Conservation (phyloP, 2,797 vertebrate genomes). For the Alfaro cultratus region DNA sequence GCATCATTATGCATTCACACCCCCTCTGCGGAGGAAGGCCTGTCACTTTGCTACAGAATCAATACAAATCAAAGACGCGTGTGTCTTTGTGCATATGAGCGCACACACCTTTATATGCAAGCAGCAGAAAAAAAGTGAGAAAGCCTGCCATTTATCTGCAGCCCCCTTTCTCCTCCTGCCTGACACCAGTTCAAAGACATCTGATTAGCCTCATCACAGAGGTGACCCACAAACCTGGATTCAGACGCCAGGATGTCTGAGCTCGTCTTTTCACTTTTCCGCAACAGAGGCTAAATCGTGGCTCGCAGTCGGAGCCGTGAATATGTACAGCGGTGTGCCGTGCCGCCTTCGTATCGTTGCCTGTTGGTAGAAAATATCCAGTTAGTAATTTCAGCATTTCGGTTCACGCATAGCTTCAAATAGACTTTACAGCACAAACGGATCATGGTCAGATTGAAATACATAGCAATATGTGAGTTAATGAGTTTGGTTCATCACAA, state of each 20-base stretch:
- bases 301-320: background rate
- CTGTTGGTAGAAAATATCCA: background rate
- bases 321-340: background rate
- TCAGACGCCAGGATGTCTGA: background rate
- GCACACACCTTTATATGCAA: background rate
- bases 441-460: background rate
- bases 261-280: background rate
- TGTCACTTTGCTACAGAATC: slow-evolving; percentile 65
- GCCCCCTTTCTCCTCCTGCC: slow-evolving; percentile 1
- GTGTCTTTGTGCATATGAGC: slow-evolving; percentile 5
- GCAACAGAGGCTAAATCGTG: background rate
- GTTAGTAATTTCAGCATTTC: background rate
- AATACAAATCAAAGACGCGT: slow-evolving; percentile 66
- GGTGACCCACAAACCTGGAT: slow-evolving; percentile 59
- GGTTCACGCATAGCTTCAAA: background rate
- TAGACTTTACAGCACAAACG: background rate
- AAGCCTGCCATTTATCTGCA: slow-evolving; percentile 4
- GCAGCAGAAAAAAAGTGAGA: slow-evolving; percentile 8
- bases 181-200: slow-evolving; percentile 40
- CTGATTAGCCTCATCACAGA: slow-evolving; percentile 47
- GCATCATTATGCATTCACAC: slow-evolving; percentile 72
- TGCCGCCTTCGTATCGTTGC: background rate
- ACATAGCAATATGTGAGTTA: background rate
- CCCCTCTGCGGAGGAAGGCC: slow-evolving; percentile 57
- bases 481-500: background rate